These are phyloP conservation scores for Calyptommatus sinebrachiatus DNA, from an alignment of 2,113 vertebrate genomes.

Conservation along the genomic window DNA sequence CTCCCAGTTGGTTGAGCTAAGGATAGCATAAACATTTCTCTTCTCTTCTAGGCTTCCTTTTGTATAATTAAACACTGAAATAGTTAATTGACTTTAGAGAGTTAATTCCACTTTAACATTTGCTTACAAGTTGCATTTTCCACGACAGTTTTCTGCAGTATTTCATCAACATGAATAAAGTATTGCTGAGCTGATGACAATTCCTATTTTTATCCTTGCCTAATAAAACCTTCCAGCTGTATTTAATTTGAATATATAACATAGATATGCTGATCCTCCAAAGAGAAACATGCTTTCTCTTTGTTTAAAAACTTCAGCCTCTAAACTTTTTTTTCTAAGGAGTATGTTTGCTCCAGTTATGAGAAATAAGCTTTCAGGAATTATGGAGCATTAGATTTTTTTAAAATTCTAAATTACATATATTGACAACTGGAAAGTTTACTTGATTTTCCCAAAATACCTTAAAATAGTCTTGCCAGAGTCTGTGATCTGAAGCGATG, in stretches of 20 bases:
- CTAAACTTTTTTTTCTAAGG: not conserved
- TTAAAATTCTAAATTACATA: not conserved
- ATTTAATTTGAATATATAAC: constrained; percentile 31
- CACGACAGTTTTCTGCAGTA: not conserved
- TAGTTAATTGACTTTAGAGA: not conserved
- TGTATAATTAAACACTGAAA: not conserved
- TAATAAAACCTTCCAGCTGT: constrained; percentile 18
- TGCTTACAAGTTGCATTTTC: not conserved
- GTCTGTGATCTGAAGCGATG: not conserved
- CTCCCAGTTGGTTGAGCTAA: not conserved
- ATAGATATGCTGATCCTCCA: not conserved
- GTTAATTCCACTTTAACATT: not conserved
- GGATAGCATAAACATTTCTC: not conserved
- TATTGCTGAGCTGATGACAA: not conserved
- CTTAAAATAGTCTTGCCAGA: not conserved
- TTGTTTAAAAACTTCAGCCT: not conserved
- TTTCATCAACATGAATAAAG: not conserved
- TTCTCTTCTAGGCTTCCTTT: not conserved
- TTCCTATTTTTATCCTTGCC: constrained; percentile 12
- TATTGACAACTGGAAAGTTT: not conserved
- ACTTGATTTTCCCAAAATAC: not conserved
- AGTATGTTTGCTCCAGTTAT: not conserved
- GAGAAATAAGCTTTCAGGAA: not conserved
- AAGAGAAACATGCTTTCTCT: not conserved
- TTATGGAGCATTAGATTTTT: not conserved